These are phyloP conservation scores for Melitaea cinxia DNA, from an alignment of 1,140 invertebrate genomes.

Conservation along the genomic window DNA sequence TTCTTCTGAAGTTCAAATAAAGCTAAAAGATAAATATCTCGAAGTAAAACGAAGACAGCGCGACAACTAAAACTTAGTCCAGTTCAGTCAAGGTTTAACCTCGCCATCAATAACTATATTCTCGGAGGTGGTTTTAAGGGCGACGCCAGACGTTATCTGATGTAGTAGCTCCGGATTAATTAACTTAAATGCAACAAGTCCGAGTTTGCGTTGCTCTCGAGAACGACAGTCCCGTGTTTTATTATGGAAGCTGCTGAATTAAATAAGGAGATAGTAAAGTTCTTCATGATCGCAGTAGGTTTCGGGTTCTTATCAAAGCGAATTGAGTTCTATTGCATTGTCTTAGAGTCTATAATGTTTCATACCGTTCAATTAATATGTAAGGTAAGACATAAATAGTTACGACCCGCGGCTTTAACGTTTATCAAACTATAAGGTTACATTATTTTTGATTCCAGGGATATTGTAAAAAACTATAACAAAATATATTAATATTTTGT, in stretches of 20 bases:
- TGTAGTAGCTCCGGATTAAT: slow-evolving; percentile 69
- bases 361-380: slow-evolving; percentile 29
- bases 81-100: slow-evolving; percentile 39
- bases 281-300: slow-evolving; percentile 44
- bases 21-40: slow-evolving; percentile 13
- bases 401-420: slow-evolving; percentile 5
- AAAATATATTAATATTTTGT: background rate
- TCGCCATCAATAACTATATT: slow-evolving; percentile 46
- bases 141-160: slow-evolving; percentile 62
- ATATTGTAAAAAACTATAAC: background rate
- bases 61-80: slow-evolving; percentile 36
- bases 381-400: slow-evolving; percentile 28
- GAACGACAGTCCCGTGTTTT: slow-evolving; percentile 70
- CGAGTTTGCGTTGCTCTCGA: slow-evolving; percentile 72
- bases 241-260: slow-evolving; percentile 71
- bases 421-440: background rate
- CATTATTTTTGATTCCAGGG: background rate
- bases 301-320: slow-evolving; percentile 20
- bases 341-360: slow-evolving; percentile 29
- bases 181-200: slow-evolving; percentile 80
- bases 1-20: slow-evolving; percentile 4
- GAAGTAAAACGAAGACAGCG: slow-evolving; percentile 6
- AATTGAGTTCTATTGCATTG: slow-evolving; percentile 31
- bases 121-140: slow-evolving; percentile 53
- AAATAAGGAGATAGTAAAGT: slow-evolving; percentile 58